Base-by-base conservation (phyloP, 2,888 invertebrate species). In the Hoplodrina ambigua region DNA sequence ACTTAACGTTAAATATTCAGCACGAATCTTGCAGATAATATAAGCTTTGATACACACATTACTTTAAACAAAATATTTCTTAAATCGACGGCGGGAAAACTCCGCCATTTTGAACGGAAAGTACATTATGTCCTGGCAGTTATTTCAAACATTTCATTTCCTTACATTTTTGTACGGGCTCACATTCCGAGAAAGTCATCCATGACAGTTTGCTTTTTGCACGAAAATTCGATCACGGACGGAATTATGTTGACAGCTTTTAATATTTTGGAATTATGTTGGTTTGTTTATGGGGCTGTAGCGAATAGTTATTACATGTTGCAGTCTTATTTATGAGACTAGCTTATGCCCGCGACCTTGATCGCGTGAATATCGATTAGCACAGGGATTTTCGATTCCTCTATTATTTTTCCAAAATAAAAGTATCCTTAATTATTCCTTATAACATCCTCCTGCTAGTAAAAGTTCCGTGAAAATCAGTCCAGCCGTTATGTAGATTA, bases 121-220 rank as follows among this genome's bases (percentile, higher is more conserved):
- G 74, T 76, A 69, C 57, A 60, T 72, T 75, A 73, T 56, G 65
- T 60, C 46, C 15, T 54, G 56, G 57, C 65, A 72, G 62, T 79
- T 79, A 81, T 79, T 81, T 74, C 62, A 70, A 74, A 72, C 30
- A 80, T 80, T 76, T 70, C 67, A 79, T 81, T 79, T 79, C 79
- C 75, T 52, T 54, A 69, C 63, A 67, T 73, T 71, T 71, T 73
- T 73, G 60, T 67, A 41, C n/a, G 8, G 25, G 30, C 33, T 4
- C 19, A 25, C 56, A 53, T 46, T 56, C n/a, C 60, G 53, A 54
- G 61, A 65, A 74, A 49, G 44, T 67, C 37, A 20, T 57, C 20
- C 46, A 37, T 55, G 56, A 46, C 69, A n/a, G 52, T 55, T 8
- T 44, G 44, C 66, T 65, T 69, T 72, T 50, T 37, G 25, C 33